Conservation (phyloP, 2,113 vertebrate species). For the Oophaga pumilio region DNA sequence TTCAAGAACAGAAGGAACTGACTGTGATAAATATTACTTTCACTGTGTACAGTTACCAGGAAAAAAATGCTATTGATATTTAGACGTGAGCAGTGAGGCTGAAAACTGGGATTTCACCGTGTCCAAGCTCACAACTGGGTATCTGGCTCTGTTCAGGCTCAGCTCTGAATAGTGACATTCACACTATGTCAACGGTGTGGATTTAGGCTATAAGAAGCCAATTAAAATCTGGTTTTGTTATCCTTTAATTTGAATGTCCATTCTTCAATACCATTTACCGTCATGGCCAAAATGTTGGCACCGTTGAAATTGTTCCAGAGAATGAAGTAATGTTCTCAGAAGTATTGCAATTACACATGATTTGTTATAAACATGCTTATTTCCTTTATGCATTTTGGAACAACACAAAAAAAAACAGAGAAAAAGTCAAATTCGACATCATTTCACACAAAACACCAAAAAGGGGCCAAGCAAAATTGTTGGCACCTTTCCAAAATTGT, state of each 20-base stretch:
- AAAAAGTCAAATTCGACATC: too few species aligned
- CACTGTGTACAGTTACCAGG: conserved; percentile 34
- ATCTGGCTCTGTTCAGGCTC: neutral
- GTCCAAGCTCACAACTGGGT: conserved; percentile 28
- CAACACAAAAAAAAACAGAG: too few species aligned
- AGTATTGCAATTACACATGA: too few species aligned
- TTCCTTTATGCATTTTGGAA: too few species aligned
- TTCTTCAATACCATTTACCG: neutral
- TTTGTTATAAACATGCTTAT: too few species aligned
- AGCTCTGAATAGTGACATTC: neutral
- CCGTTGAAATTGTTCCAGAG: too few species aligned
- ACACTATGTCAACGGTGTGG: neutral
- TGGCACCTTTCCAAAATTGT: too few species aligned
- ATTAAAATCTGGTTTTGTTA: neutral
- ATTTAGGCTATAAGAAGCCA: neutral
- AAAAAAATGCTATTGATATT: conserved; percentile 36
- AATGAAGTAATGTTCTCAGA: too few species aligned
- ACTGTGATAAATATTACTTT: conserved; percentile 25
- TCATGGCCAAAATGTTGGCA: too few species aligned
- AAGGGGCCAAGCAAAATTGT: too few species aligned
- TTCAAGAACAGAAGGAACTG: conserved; percentile 33
- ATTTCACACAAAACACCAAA: too few species aligned
- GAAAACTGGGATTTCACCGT: neutral
- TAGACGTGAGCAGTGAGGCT: conserved; percentile 21
- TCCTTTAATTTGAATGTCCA: neutral